Evolutionary conservation across 1,140 invertebrate species (phyloP).

Genomic region (Cydia pomonella): DNA sequence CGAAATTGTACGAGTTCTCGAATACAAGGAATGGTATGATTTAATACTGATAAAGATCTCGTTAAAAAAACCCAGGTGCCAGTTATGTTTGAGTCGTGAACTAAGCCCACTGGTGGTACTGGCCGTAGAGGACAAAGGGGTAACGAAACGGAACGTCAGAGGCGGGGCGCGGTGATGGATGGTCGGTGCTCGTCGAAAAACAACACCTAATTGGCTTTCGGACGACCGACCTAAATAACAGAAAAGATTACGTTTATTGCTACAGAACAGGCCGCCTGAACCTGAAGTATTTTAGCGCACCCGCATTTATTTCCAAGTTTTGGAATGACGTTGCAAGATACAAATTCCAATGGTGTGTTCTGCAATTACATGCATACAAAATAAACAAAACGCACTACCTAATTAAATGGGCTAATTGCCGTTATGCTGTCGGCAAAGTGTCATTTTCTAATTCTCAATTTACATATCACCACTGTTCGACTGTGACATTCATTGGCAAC

Average conservation of each 20-base stretch:
- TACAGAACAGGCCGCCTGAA: neutral
- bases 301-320: neutral
- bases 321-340: too few species aligned
- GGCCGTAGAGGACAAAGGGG: conserved; percentile 22
- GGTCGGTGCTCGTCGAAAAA: conserved; percentile 21
- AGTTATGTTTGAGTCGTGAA: conserved; percentile 1
- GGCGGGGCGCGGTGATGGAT: conserved; percentile 31
- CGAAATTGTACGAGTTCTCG: neutral
- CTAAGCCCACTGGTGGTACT: neutral
- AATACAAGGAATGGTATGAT: conserved; percentile 28
- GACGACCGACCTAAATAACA: conserved; percentile 13
- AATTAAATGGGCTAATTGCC: neutral
- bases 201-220: conserved; percentile 26
- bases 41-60: conserved; percentile 17
- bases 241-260: neutral
- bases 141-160: conserved; percentile 19
- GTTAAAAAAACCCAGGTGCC: neutral
- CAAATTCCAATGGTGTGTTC: neutral
- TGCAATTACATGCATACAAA: neutral
- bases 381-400: neutral
- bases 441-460: neutral
- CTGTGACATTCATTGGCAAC: neutral
- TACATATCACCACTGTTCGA: conserved; percentile 5
- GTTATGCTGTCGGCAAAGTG: neutral
- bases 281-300: neutral